phyloP scores from a whole-genome alignment of 2,797 vertebrate genomes.

The Sparus aurata region DNA sequence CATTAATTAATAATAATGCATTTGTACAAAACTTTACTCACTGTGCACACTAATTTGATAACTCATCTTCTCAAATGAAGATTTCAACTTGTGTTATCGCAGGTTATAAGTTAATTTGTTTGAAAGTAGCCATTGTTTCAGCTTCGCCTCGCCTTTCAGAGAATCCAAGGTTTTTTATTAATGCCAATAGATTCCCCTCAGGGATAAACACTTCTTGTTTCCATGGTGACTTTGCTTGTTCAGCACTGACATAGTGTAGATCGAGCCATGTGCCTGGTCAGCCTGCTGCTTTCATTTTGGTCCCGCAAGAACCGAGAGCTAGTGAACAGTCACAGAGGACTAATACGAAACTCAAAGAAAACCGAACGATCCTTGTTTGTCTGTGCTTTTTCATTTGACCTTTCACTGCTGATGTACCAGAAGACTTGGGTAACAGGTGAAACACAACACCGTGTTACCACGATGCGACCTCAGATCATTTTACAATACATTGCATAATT shows the following conservation, averaged over 20 bases:
- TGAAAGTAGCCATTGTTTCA: slow-evolving; percentile 12
- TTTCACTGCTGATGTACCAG: neutral
- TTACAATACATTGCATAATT: slow-evolving; percentile 57
- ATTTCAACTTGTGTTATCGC: neutral
- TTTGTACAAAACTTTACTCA: neutral
- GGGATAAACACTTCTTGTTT: slow-evolving; percentile 50
- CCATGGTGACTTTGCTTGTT: slow-evolving; percentile 59
- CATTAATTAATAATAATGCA: neutral
- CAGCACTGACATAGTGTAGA: slow-evolving; percentile 29
- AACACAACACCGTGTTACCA: slow-evolving; percentile 40
- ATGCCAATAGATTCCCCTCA: slow-evolving; percentile 38
- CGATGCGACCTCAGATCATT: slow-evolving; percentile 41
- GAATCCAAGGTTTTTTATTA: slow-evolving; percentile 34
- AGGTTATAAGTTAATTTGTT: neutral
- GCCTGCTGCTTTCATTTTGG: slow-evolving; percentile 4
- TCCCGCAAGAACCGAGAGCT: slow-evolving; percentile 1
- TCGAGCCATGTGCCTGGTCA: neutral
- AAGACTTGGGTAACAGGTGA: slow-evolving; percentile 18
- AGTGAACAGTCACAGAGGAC: neutral
- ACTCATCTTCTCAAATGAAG: neutral
- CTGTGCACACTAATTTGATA: neutral
- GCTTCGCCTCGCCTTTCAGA: slow-evolving; percentile 4
- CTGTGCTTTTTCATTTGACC: slow-evolving; percentile 3
- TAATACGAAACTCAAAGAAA: slow-evolving; percentile 18
- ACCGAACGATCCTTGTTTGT: slow-evolving; percentile 7